Conservation (phyloP, 64 coral and sea anemone species). For the Pocillopora damicornis region DNA sequence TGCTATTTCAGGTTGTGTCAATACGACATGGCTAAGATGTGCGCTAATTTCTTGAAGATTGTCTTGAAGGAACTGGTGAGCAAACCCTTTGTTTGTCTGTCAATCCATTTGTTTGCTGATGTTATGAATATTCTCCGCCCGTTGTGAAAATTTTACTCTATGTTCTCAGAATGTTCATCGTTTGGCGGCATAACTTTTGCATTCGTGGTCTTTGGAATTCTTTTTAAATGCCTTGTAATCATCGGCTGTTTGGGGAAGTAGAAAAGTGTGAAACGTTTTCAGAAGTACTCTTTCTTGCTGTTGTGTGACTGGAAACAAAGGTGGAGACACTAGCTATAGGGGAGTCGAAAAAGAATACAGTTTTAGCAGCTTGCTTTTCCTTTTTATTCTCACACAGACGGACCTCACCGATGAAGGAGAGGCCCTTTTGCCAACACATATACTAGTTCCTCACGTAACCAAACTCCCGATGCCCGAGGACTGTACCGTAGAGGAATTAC, state of each 20-base stretch:
- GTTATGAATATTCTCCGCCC: no score
- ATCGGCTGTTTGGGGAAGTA: no score
- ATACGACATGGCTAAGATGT: conserved; percentile 94
- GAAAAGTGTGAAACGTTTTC: no score
- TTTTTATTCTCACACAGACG: conserved; percentile 12
- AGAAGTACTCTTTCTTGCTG: no score
- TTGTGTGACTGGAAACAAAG: no score
- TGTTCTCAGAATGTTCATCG: no score
- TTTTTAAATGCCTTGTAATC: no score
- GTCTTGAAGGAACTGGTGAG: conserved; percentile 91
- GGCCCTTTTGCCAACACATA: conserved; percentile 40
- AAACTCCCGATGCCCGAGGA: conserved; percentile 70
- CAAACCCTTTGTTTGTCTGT: not conserved
- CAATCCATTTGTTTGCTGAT: no score
- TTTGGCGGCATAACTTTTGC: no score
- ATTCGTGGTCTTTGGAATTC: no score
- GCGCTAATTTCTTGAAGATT: conserved; percentile 89
- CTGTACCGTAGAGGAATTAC: conserved; percentile 59
- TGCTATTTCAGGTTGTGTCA: conserved; percentile 76
- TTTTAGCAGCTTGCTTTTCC: not conserved
- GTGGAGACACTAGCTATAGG: not conserved
- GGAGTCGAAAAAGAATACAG: not conserved
- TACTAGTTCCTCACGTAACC: conserved; percentile 59
- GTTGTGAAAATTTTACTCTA: no score
- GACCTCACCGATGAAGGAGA: conserved; percentile 37